Evolutionary conservation across 1,140 invertebrate species (phyloP).

Genomic region (Leguminivora glycinivorella): DNA sequence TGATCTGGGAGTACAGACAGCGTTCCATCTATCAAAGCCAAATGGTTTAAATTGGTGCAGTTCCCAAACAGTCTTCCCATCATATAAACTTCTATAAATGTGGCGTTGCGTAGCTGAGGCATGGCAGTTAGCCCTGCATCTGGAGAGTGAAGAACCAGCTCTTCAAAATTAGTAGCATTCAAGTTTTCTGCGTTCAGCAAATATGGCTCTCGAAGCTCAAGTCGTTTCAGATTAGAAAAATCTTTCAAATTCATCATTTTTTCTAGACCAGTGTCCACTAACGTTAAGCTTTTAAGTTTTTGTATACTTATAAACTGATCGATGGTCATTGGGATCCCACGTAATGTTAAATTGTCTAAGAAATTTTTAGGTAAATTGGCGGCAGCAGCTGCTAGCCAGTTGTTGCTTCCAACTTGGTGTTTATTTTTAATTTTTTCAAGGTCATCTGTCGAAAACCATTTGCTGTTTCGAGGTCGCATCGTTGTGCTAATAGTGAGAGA

Average conservation of each 20-base stretch:
- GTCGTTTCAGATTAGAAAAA: not conserved
- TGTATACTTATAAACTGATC: not conserved
- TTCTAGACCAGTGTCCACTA: not conserved
- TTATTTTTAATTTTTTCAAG: not conserved
- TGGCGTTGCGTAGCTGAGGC: not conserved
- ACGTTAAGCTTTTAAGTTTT: not conserved
- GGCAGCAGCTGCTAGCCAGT: not conserved
- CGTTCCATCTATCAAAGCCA: not conserved
- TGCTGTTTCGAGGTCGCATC: not conserved
- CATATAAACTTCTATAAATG: not conserved
- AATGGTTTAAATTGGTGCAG: not conserved
- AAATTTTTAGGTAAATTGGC: not conserved
- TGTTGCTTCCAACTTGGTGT: not conserved
- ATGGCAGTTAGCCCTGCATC: not conserved
- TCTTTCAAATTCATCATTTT: not conserved
- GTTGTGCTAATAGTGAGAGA: not conserved
- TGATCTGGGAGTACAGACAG: not conserved
- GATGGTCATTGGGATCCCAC: not conserved
- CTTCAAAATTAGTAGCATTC: not conserved
- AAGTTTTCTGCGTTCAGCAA: not conserved
- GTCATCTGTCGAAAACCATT: not conserved
- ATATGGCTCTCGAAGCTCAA: not conserved
- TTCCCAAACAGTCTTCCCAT: not conserved
- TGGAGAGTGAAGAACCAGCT: not conserved
- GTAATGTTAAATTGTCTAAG: not conserved